Evolutionary conservation across 2,797 vertebrate species (phyloP).

Genomic region (Takifugu rubripes): DNA sequence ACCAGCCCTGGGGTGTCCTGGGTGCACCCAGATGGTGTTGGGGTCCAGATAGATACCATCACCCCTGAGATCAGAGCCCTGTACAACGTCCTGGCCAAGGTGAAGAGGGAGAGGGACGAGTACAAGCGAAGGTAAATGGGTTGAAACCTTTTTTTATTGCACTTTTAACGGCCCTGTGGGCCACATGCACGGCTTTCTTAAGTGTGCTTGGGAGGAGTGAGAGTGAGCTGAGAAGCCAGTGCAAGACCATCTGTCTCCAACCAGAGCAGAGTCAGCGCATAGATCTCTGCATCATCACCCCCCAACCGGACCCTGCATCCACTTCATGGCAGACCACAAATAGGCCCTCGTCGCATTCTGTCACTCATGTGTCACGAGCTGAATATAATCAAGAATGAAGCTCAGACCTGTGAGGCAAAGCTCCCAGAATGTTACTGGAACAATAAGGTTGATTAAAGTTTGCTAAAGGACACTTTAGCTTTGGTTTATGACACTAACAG

Average conservation of each 20-base stretch:
- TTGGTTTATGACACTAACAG: neutral
- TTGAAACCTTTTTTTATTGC: slow-evolving; percentile 20
- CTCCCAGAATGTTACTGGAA: neutral
- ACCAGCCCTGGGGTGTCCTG: slow-evolving; percentile 91
- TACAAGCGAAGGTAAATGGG: slow-evolving; percentile 91
- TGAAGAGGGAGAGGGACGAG: slow-evolving; percentile 94
- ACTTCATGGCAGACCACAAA: slow-evolving; percentile 38
- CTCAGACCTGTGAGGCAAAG: slow-evolving; percentile 15
- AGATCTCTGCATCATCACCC: slow-evolving; percentile 37
- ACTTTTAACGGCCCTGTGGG: neutral
- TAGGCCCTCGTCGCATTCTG: slow-evolving; percentile 14
- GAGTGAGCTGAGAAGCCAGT: slow-evolving; percentile 34
- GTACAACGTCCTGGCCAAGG: slow-evolving; percentile 96
- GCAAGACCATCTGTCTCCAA: slow-evolving; percentile 54
- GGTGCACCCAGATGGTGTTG: slow-evolving; percentile 92
- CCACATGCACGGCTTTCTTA: slow-evolving; percentile 3
- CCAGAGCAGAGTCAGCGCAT: slow-evolving; percentile 56
- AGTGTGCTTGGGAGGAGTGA: slow-evolving; percentile 22
- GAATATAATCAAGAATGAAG: slow-evolving; percentile 58
- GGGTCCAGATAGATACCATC: slow-evolving; percentile 96
- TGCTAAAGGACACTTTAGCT: neutral
- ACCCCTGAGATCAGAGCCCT: slow-evolving; percentile 95
- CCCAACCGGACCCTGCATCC: slow-evolving; percentile 33
- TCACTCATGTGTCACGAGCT: slow-evolving; percentile 25
- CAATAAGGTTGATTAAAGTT: neutral